Evolutionary conservation across 2,113 vertebrate genomes (phyloP), one percentile per base, ranked within the genome.

Genomic region (Anguilla japonica): DNA sequence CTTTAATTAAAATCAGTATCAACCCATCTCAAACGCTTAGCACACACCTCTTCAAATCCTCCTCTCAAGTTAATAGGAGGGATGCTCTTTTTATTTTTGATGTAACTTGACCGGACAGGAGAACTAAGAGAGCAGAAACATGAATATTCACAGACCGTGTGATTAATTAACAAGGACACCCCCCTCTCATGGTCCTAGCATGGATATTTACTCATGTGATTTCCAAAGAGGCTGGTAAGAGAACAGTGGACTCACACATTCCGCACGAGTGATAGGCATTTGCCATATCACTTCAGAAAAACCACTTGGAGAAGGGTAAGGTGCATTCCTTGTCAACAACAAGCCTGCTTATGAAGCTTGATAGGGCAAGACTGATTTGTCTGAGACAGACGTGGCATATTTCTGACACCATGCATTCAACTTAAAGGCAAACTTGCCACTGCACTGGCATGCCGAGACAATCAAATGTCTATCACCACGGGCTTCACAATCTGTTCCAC

Each of bases 141-240:
- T 82, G 46, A 56, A 88, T 83, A 83, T 89, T 89, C 86, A 87
- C 79, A 81, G 87, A 86, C 79, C 79, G 87, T 81, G 60, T 88
- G 89, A 91, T 91, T 89, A 90, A 91, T 88, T 88, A 90, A 89
- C 67, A 87, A 91, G 85, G 85, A 83, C 29, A 67, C 63, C 85
- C 85, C 83, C 85, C 79, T 75, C 26, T 75, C 71, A 75, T 26
- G n/a, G 75, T 83, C 83, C 79, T 34, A 67, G 53, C 86, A 83
- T 89, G 87, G 89, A 60, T 90, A 88, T 88, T 89, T 86, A 67
- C 22, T 41, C 7, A 60, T 60, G 75, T 89, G 84, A 89, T 89
- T 89, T 87, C 71, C 85, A 43, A 79, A 83, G 84, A 90, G 79
- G 87, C 84, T 22, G 29, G 82, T 78, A 86, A 86, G 50, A 88